Conservation (phyloP, 1,140 invertebrate genomes). For the Pomacea maculata region DNA sequence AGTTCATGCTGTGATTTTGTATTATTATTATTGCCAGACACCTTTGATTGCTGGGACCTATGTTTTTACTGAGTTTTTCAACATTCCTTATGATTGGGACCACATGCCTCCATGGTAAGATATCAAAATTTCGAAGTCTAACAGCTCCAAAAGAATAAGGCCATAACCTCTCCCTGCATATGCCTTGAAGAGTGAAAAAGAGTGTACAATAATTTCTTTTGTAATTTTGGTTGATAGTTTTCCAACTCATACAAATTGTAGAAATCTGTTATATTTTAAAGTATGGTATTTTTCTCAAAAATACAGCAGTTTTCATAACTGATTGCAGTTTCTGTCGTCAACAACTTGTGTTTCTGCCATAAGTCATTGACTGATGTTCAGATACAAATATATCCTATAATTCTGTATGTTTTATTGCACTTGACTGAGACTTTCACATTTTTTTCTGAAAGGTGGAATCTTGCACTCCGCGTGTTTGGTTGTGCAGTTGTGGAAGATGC, state of each 20-base stretch:
- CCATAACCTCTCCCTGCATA: no score
- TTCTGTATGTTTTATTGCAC: no score
- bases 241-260: neutral
- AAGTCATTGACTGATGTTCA: no score
- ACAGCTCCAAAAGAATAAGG: no score
- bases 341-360: no score
- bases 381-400: no score
- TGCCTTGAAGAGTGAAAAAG: neutral
- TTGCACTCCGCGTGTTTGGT: conserved; percentile 40
- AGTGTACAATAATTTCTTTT: neutral
- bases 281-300: neutral
- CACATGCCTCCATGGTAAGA: conserved; percentile 56
- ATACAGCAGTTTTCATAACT: no score
- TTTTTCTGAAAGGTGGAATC: conserved; percentile 38
- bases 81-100: conserved; percentile 55
- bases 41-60: conserved; percentile 56
- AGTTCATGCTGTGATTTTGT: no score
- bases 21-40: conserved; percentile 36
- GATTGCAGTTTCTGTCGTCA: no score
- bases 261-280: neutral
- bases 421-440: no score
- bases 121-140: neutral
- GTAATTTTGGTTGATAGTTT: neutral
- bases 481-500: conserved; percentile 57
- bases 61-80: conserved; percentile 51